phyloP scores from a whole-genome alignment of 2,888 invertebrate genomes.

The Leptinotarsa haldemani region DNA sequence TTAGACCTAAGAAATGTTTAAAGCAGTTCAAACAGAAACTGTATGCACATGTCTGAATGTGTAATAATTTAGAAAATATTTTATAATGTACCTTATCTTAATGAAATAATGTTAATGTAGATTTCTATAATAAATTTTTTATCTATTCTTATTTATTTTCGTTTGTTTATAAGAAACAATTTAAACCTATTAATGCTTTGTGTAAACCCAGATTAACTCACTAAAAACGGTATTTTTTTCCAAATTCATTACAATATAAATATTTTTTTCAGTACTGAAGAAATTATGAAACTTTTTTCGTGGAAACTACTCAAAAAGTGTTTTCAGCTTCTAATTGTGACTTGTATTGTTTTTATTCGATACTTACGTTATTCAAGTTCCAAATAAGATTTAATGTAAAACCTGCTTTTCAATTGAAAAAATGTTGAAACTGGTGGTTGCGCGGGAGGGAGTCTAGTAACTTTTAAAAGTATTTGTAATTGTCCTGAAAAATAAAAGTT shows the following conservation, averaged over 20 bases:
- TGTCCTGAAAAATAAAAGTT: too few relatives aligned
- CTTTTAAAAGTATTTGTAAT: not conserved
- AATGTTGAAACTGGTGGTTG: not conserved
- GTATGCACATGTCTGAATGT: conserved; percentile 18
- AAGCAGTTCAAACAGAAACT: conserved; percentile 10
- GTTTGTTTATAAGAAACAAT: conserved; percentile 10
- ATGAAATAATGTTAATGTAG: conserved; percentile 30
- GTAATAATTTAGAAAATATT: conserved; percentile 25
- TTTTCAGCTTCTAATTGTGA: too few relatives aligned
- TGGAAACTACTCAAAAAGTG: too few relatives aligned
- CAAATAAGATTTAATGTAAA: too few relatives aligned
- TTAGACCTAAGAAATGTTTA: not conserved
- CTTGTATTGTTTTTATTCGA: too few relatives aligned
- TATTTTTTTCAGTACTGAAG: too few relatives aligned
- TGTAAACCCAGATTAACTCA: too few relatives aligned
- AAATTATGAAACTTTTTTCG: too few relatives aligned
- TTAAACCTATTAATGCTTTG: not conserved
- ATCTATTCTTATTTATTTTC: conserved; percentile 31
- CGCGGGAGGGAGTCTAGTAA: not conserved
- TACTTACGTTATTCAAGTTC: too few relatives aligned
- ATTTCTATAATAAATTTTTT: conserved; percentile 41
- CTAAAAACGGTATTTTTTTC: too few relatives aligned
- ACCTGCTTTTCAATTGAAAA: not conserved
- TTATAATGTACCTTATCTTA: conserved; percentile 15
- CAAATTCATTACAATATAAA: too few relatives aligned